These are phyloP conservation scores for Regulus satrapa DNA, from an alignment of 2,113 vertebrate genomes.

Conservation along the genomic window DNA sequence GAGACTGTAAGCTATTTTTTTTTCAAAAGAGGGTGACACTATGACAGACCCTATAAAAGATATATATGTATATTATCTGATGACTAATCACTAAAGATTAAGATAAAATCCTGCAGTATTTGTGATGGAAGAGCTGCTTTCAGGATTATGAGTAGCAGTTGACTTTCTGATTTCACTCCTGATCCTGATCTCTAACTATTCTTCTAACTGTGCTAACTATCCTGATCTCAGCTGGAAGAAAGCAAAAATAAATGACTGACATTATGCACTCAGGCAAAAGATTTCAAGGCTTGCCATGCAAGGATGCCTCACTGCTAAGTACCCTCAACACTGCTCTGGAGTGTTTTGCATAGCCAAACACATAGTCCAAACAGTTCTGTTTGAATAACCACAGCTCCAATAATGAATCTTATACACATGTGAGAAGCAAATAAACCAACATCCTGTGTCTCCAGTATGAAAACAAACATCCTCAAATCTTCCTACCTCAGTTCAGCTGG, in stretches of 20 bases:
- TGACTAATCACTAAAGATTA: not conserved
- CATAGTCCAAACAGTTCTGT: not conserved
- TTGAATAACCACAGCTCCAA: not conserved
- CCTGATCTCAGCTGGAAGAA: not conserved
- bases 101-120: not conserved
- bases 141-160: not conserved
- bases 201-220: fast-evolving
- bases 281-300: not conserved
- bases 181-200: too few relatives aligned
- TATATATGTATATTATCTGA: not conserved
- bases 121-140: not conserved
- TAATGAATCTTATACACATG: not conserved
- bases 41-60: not conserved
- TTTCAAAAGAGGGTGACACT: not conserved
- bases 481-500: not conserved
- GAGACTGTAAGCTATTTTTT: fast-evolving
- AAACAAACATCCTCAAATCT: not conserved
- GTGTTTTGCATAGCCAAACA: not conserved
- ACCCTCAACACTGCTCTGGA: not conserved
- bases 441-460: not conserved
- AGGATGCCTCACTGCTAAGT: not conserved
- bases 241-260: not conserved
- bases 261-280: not conserved
- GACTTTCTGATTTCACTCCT: not conserved
- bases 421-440: not conserved